Percentiles rank a stretch among this genome's conserved stretches.
These are phyloP conservation scores for Clarias fuscus DNA, from an alignment of 2,797 vertebrate species.

Conservation along the genomic window DNA sequence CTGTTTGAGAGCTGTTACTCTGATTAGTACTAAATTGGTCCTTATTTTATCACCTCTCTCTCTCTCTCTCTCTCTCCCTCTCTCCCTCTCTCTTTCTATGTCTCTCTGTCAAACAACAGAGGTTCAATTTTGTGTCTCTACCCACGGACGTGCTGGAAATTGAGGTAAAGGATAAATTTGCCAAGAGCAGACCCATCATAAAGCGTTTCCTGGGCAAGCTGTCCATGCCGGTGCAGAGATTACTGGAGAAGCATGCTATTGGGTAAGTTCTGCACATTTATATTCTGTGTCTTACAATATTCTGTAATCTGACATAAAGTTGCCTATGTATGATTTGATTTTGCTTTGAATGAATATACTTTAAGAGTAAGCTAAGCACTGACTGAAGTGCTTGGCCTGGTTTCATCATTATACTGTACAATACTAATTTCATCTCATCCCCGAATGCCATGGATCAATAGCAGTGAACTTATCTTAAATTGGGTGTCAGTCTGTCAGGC, in stretches of 20 bases:
- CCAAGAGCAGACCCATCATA: slow-evolving; percentile 87
- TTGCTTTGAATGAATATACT: not conserved
- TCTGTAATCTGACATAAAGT: not conserved
- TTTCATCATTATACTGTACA: not conserved
- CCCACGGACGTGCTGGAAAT: slow-evolving; percentile 87
- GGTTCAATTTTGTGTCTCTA: slow-evolving; percentile 85
- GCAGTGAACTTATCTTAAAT: not conserved
- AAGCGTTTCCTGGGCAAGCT: slow-evolving; percentile 87
- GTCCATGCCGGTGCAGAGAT: slow-evolving; percentile 85
- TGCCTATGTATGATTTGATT: not conserved
- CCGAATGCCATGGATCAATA: not conserved
- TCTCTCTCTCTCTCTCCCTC: slow-evolving; percentile 6
- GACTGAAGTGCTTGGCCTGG: not conserved
- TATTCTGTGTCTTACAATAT: not conserved
- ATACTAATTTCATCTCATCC: not conserved
- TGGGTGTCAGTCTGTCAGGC: not conserved
- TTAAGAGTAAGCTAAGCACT: not conserved
- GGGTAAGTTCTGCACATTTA: slow-evolving; percentile 68
- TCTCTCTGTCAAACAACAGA: slow-evolving; percentile 63
- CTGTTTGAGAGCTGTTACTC: slow-evolving; percentile 1
- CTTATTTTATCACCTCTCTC: not conserved
- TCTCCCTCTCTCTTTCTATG: slow-evolving; percentile 10
- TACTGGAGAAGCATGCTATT: slow-evolving; percentile 86
- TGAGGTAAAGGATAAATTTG: slow-evolving; percentile 89
- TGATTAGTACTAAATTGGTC: slow-evolving; percentile 1